These are phyloP conservation scores for Nephrotoma guestfalica DNA, from an alignment of 2,888 invertebrate species.

Conservation along the genomic window DNA sequence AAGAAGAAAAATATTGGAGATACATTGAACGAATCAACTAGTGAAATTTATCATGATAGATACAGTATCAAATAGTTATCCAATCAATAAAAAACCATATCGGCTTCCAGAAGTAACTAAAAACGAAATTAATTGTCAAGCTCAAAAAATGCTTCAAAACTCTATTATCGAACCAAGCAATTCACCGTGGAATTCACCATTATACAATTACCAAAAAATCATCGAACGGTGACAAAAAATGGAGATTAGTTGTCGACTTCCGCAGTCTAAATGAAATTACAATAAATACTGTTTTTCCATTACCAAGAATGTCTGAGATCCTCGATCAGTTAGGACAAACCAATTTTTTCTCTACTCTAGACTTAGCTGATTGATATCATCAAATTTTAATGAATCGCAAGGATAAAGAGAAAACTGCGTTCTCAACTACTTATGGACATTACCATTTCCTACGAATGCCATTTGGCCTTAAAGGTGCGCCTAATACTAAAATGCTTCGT, in stretches of 20 bases:
- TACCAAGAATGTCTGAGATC: conserved; percentile 11
- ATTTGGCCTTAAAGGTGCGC: neutral
- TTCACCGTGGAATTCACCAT: neutral
- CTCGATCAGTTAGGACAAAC: conserved; percentile 11
- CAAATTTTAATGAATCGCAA: conserved; percentile 8
- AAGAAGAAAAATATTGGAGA: too few species aligned
- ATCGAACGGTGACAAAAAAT: neutral
- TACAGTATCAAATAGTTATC: neutral
- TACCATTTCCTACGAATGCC: neutral
- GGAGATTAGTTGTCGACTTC: neutral
- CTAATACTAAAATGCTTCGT: neutral
- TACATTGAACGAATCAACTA: neutral
- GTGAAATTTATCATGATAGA: neutral
- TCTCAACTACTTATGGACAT: conserved; percentile 8
- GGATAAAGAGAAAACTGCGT: conserved; percentile 13
- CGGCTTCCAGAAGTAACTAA: neutral
- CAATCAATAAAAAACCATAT: neutral
- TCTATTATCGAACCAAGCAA: neutral
- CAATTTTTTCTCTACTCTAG: conserved; percentile 10
- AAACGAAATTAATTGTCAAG: neutral
- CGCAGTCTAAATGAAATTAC: neutral
- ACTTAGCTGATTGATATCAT: conserved; percentile 11
- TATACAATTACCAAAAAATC: neutral
- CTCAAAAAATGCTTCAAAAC: neutral
- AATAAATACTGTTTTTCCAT: neutral